Evolutionary conservation across 2,113 vertebrate genomes (phyloP).

Genomic region (Girardinichthys multiradiatus): DNA sequence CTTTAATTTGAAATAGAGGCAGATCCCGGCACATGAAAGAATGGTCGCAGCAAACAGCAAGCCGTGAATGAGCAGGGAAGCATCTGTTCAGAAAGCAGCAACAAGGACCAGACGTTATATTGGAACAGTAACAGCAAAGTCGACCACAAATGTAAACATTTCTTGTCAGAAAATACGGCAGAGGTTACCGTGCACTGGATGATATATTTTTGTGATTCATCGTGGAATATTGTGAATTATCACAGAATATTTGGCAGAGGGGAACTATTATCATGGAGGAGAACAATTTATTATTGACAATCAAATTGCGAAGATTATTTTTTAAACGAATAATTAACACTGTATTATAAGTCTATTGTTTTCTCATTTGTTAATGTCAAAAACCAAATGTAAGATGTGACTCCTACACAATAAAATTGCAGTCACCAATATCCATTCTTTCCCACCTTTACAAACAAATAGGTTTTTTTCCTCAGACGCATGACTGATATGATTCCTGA

Average conservation of each 20-base stretch:
- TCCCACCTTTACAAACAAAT: background rate
- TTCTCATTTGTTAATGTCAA: background rate
- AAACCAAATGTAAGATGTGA: background rate
- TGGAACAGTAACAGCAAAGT: background rate
- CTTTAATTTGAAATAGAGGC: background rate
- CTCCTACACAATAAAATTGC: background rate
- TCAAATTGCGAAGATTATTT: background rate
- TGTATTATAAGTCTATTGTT: too few relatives aligned
- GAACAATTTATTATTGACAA: background rate
- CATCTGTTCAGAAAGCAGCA: background rate
- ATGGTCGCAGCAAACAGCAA: background rate
- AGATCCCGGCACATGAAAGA: background rate
- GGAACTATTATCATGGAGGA: background rate
- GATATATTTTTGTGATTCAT: background rate
- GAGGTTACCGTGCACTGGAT: background rate
- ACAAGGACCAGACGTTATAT: background rate
- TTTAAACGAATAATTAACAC: background rate
- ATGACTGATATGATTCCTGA: slow-evolving; percentile 4
- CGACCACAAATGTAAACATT: background rate
- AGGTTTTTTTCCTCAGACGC: background rate
- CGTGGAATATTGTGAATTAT: too few relatives aligned
- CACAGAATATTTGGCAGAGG: too few relatives aligned
- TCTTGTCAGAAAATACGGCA: background rate
- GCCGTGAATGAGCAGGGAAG: background rate
- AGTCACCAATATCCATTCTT: background rate